phyloP scores from a whole-genome alignment of 2,113 vertebrate species.

The Chaetodon trifascialis region DNA sequence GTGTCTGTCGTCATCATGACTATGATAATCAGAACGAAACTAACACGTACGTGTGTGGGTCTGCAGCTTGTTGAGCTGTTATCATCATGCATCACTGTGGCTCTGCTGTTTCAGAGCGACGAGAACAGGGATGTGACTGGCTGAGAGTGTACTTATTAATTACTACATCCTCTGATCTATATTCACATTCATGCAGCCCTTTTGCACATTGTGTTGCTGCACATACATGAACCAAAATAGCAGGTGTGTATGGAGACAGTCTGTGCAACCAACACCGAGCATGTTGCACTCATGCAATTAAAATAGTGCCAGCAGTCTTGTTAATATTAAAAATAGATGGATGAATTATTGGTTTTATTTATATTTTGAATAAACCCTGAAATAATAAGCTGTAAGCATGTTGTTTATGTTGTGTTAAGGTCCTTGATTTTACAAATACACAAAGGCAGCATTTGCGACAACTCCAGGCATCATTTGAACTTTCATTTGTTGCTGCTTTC shows the following conservation, averaged over 20 bases:
- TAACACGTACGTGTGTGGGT: no score
- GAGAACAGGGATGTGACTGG: background rate
- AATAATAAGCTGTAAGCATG: background rate
- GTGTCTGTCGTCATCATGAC: no score
- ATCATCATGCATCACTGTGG: background rate
- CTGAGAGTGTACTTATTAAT: background rate
- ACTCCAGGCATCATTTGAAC: background rate
- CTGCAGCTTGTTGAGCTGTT: no score
- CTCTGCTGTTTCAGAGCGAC: background rate
- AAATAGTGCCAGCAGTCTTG: background rate
- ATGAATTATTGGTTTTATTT: background rate
- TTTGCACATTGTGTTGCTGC: background rate
- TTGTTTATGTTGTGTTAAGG: background rate
- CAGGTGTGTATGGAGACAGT: background rate
- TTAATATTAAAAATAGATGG: background rate
- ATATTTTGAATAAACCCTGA: background rate
- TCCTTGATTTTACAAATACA: conserved; percentile 8
- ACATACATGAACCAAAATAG: background rate
- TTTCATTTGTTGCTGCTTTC: background rate
- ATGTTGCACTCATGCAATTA: background rate
- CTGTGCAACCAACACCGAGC: background rate
- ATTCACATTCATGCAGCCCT: background rate
- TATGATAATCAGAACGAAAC: no score
- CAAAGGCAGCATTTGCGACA: background rate
- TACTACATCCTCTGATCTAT: background rate